Percentiles rank a stretch among this genome's conserved stretches.
Conservation (phyloP, 92 coral and sea anemone genomes). For the Parazoanthus darwini region DNA sequence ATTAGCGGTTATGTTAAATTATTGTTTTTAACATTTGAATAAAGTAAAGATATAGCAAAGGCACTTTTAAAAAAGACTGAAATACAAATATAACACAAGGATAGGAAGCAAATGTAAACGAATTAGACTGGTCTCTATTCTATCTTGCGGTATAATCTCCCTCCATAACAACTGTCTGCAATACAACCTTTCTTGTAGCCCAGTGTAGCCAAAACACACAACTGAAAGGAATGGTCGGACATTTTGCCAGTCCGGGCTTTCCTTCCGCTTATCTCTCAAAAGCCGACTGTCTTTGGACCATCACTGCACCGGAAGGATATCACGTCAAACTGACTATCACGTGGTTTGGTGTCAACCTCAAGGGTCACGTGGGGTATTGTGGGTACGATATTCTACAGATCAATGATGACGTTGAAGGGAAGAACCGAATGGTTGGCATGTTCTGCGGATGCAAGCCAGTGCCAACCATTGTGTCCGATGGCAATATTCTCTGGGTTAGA, state of each 20-base stretch:
- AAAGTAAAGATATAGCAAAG: no score
- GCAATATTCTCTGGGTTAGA: slow-evolving; percentile 22
- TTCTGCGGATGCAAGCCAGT: slow-evolving; percentile 39
- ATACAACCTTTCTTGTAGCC: background rate
- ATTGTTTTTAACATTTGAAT: no score
- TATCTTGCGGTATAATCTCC: no score
- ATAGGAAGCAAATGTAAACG: background rate
- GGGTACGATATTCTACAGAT: slow-evolving; percentile 40
- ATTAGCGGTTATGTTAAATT: no score
- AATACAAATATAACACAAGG: no score
- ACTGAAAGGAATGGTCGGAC: slow-evolving; percentile 33
- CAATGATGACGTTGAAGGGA: slow-evolving; percentile 31
- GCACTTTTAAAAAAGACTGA: no score
- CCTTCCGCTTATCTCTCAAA: slow-evolving; percentile 13
- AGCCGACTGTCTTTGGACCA: slow-evolving; percentile 32
- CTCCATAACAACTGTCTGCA: background rate
- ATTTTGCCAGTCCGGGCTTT: slow-evolving; percentile 37
- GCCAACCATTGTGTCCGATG: slow-evolving; percentile 15
- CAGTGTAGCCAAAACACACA: slow-evolving; percentile 25
- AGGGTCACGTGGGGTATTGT: slow-evolving; percentile 21
- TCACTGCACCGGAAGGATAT: slow-evolving; percentile 38
- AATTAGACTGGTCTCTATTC: background rate
- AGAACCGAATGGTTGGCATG: slow-evolving; percentile 38
- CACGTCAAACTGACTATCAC: slow-evolving; percentile 17
- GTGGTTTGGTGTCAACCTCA: slow-evolving; percentile 32